phyloP scores from a whole-genome alignment of 2,113 vertebrate species.

The Otocyon megalotis region DNA sequence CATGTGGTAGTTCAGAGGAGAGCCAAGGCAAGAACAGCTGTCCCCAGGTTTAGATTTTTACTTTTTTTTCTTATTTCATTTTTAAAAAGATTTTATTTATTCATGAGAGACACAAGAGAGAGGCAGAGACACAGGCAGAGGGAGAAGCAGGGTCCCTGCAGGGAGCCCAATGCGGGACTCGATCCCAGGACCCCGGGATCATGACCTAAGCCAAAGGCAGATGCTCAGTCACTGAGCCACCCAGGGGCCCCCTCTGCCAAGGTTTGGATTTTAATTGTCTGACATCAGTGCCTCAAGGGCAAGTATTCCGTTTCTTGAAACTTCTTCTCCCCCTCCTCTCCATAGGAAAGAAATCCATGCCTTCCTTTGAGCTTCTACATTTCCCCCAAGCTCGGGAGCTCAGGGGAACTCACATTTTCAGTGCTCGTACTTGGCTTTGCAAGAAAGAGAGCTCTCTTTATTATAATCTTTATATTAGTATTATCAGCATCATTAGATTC shows the following conservation, averaged over 20 bases:
- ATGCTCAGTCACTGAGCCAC: no score
- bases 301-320: background rate
- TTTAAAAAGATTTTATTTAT: no score
- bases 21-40: background rate
- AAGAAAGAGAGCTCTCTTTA: background rate
- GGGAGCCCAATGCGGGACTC: no score
- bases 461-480: background rate
- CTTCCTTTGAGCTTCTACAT: background rate
- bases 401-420: background rate
- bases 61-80: no score
- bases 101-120: no score
- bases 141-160: no score
- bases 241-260: no score
- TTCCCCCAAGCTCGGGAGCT: background rate
- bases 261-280: background rate
- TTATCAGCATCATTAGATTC: background rate
- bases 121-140: no score
- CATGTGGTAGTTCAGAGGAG: background rate
- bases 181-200: no score
- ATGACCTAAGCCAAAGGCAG: no score
- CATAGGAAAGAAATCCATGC: background rate
- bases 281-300: background rate
- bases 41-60: background rate
- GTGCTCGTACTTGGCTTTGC: background rate
- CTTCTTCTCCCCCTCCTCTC: background rate